Conservation (phyloP, 2,888 invertebrate genomes). For the Encarsia formosa region DNA sequence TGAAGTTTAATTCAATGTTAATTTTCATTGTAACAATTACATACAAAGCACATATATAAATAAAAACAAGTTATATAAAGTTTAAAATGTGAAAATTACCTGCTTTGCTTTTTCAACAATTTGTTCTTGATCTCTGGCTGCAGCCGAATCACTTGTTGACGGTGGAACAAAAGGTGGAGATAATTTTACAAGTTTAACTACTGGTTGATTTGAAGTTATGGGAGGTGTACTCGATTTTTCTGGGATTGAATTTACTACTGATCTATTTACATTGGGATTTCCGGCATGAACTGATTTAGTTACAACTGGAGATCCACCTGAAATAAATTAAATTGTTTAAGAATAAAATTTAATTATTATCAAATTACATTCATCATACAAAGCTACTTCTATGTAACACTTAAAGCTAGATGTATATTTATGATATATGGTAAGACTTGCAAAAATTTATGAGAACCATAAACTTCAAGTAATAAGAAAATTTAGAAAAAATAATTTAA, state of each 20-base stretch:
- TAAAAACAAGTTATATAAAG: background rate
- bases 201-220: slow-evolving; percentile 38
- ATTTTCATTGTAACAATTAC: slow-evolving; percentile 1
- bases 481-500: background rate
- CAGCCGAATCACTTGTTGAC: slow-evolving; percentile 43
- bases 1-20: background rate
- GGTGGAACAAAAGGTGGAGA: slow-evolving; percentile 36
- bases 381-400: slow-evolving; percentile 4
- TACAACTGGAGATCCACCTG: slow-evolving; percentile 54
- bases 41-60: background rate
- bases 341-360: background rate
- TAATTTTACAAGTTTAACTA: slow-evolving; percentile 47
- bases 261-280: slow-evolving; percentile 28
- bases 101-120: slow-evolving; percentile 83
- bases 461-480: background rate
- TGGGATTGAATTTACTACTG: slow-evolving; percentile 28
- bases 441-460: background rate
- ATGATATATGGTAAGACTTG: too few relatives aligned
- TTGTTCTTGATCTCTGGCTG: slow-evolving; percentile 61
- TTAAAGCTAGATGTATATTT: background rate
- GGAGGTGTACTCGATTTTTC: slow-evolving; percentile 25
- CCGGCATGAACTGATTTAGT: slow-evolving; percentile 36
- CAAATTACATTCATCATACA: slow-evolving; percentile 3
- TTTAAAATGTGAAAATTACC: slow-evolving; percentile 44
- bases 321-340: slow-evolving; percentile 28